These are phyloP conservation scores for Lydus trimaculatus DNA, from an alignment of 2,888 invertebrate genomes.

Conservation along the genomic window DNA sequence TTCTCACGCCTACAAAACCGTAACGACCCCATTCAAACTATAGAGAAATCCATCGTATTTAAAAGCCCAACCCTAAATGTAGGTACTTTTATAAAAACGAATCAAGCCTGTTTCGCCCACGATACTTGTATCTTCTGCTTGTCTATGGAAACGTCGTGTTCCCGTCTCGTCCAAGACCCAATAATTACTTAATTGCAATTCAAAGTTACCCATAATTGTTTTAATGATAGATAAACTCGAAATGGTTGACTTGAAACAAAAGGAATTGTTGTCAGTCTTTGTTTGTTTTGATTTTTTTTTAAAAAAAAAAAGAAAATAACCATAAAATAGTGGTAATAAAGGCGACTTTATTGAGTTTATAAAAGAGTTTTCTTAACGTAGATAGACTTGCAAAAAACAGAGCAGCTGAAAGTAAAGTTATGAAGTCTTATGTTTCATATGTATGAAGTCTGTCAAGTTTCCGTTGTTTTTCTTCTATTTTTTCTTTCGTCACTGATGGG, in stretches of 20 bases:
- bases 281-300: neutral
- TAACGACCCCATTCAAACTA: conserved; percentile 10
- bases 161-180: conserved; percentile 30
- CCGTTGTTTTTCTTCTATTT: neutral
- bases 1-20: conserved; percentile 30
- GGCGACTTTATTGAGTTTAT: conserved; percentile 15
- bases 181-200: conserved; percentile 49
- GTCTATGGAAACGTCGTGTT: conserved; percentile 11
- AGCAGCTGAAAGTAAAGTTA: conserved; percentile 39
- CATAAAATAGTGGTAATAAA: no score
- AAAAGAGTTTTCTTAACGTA: conserved; percentile 6
- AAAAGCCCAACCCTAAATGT: conserved; percentile 24
- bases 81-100: neutral
- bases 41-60: conserved; percentile 8
- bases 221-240: conserved; percentile 41
- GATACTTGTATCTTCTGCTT: conserved; percentile 17
- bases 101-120: conserved; percentile 23
- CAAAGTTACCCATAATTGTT: conserved; percentile 24
- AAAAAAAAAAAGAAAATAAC: no score
- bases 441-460: conserved; percentile 39
- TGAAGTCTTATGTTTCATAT: conserved; percentile 46
- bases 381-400: conserved; percentile 29
- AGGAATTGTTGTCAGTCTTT: conserved; percentile 7
- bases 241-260: conserved; percentile 10
- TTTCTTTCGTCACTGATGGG: neutral